A percentile compares a stretch with the other conserved stretches of the same genome.
These are phyloP conservation scores for Cantharis lateralis DNA, from an alignment of 2,888 invertebrate genomes.

Conservation along the genomic window DNA sequence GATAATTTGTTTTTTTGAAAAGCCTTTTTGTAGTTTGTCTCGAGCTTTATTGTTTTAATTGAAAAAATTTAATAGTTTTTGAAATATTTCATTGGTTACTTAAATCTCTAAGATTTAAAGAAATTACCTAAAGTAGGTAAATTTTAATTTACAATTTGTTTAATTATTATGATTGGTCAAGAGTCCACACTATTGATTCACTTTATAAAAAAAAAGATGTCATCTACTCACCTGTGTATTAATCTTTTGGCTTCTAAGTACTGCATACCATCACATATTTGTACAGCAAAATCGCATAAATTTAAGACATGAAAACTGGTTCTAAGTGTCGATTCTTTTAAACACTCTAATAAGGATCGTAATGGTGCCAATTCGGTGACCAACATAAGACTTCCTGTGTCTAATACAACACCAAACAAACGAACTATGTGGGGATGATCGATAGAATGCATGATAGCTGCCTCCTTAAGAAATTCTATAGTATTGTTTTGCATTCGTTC, in stretches of 20 bases:
- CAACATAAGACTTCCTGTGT: slow-evolving; percentile 70
- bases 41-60: too few species aligned
- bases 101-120: too few species aligned
- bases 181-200: background rate
- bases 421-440: slow-evolving; percentile 96
- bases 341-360: slow-evolving; percentile 91
- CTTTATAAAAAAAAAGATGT: background rate
- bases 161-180: too few species aligned
- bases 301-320: slow-evolving; percentile 91
- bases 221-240: slow-evolving; percentile 75
- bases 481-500: slow-evolving; percentile 96
- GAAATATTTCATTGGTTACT: too few species aligned
- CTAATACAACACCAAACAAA: slow-evolving; percentile 96
- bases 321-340: slow-evolving; percentile 89
- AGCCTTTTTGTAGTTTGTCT: too few species aligned
- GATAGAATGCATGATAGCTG: slow-evolving; percentile 97
- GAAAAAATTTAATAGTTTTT: too few species aligned
- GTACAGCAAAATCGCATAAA: slow-evolving; percentile 92
- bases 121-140: too few species aligned
- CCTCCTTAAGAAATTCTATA: slow-evolving; percentile 96
- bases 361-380: slow-evolving; percentile 94
- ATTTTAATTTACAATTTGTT: too few species aligned
- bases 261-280: slow-evolving; percentile 97
- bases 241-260: slow-evolving; percentile 95
- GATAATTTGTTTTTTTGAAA: too few species aligned